Conservation (phyloP, 2,113 vertebrate genomes). For the Helogale parvula region DNA sequence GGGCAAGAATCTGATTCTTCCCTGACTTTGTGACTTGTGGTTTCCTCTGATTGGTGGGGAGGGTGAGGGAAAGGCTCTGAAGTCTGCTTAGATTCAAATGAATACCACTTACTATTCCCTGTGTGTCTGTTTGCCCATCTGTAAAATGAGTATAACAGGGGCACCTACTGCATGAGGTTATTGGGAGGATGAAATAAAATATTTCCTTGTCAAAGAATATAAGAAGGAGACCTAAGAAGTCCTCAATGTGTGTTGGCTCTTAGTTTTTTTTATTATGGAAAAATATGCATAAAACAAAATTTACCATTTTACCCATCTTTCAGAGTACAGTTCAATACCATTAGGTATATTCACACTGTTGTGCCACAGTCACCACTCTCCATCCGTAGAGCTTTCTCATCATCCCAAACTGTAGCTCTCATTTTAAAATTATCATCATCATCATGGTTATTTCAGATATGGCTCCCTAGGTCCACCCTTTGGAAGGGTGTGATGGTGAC, state of each 20-base stretch:
- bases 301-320: not conserved
- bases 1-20: not conserved
- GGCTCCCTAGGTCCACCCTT: not conserved
- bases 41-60: not conserved
- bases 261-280: not conserved
- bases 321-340: not conserved
- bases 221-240: not conserved
- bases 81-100: not conserved
- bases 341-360: not conserved
- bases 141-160: not conserved
- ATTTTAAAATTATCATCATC: not conserved
- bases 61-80: not conserved
- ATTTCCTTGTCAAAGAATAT: not conserved
- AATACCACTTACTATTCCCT: not conserved
- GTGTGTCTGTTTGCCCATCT: not conserved
- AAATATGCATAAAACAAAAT: not conserved
- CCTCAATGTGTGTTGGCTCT: conserved; percentile 7
- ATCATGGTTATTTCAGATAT: not conserved
- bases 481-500: not conserved
- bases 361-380: not conserved
- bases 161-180: not conserved
- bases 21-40: not conserved
- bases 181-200: conserved; percentile 4
- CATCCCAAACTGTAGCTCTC: not conserved
- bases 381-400: not conserved